Base-by-base conservation (phyloP, 2,888 invertebrate species). In the Epinotia bilunana region DNA sequence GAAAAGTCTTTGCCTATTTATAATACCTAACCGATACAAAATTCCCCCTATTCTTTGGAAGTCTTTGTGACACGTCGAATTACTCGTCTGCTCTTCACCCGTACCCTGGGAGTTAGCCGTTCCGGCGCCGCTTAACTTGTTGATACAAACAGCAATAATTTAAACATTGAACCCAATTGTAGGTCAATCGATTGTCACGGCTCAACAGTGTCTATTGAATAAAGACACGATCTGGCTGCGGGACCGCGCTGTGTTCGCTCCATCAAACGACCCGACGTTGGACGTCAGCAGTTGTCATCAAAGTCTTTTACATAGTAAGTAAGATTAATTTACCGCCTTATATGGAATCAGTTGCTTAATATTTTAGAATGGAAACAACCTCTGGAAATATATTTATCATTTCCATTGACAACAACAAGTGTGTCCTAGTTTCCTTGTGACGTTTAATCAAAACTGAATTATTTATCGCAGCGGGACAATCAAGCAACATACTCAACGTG, bases 161-260 rank as follows among this genome's bases (percentile, higher is more conserved):
- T 88, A 90, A 86, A 88, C 86, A 85, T 90, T 86, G 85, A 84
- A 86, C 84, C 80, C 82, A 79, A 84, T 91, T 92, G 84, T 89
- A 93, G 93, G 93, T 88, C 93, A 93, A 86, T 90, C 93, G 82
- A 93, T 93, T 87, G 92, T 93, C 78, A 93, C 93, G 79, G 93
- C 93, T 71, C 93, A 93, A 82, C 93, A 93, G 82, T 93, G 93
- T 84, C 84, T 94, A 85, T 89, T 94, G 87, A 93, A 94, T 89
- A 94, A 94, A 87, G 93, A 94, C 83, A 93, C 93, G 77, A 93
- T 94, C 82, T 94, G 93, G 93, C 84, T 94, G 71, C 87, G 93
- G 79, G 93, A 94, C 70, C 87, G 93, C 78, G 92, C 93, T 49
- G 89, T 92, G 76, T 93, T 93, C 80, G 90, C 91, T 46, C 84